Evolutionary conservation across 2,888 invertebrate genomes (phyloP).

Genomic region (Augochlorella aurata): DNA sequence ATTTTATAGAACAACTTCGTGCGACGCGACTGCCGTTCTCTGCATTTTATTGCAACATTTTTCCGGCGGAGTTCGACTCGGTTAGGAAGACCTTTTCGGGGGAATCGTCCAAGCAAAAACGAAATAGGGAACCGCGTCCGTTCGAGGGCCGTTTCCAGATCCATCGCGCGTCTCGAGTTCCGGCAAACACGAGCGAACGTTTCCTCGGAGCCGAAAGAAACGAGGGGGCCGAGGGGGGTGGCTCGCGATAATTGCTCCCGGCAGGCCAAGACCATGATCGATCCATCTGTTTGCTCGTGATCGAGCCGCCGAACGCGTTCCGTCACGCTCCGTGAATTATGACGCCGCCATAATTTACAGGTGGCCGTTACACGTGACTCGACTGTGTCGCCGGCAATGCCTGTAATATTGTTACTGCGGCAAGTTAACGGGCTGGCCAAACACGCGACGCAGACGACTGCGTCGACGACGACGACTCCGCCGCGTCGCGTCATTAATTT

Average conservation of each 20-base stretch:
- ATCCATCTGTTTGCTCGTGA: constrained; percentile 27
- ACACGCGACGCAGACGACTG: constrained; percentile 8
- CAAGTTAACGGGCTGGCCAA: constrained; percentile 37
- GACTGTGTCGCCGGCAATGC: constrained; percentile 4
- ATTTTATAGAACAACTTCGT: neutral
- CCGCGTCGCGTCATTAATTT: constrained; percentile 33
- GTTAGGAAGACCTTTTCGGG: too few species aligned
- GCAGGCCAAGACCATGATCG: constrained; percentile 17
- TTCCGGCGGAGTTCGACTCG: too few species aligned
- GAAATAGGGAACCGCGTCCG: neutral
- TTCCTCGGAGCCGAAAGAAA: neutral
- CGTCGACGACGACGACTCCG: neutral
- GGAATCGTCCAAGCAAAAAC: neutral
- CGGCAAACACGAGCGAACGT: neutral
- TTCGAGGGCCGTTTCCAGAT: neutral
- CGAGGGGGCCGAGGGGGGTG: neutral
- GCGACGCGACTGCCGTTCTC: neutral
- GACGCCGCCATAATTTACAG: constrained; percentile 27
- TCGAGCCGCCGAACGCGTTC: constrained; percentile 9
- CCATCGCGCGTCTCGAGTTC: neutral
- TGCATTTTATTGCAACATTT: neutral
- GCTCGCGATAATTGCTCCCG: neutral
- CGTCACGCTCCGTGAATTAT: constrained; percentile 32
- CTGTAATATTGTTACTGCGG: constrained; percentile 36
- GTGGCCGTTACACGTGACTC: constrained; percentile 13